phyloP scores from a whole-genome alignment of 1,140 invertebrate genomes.

The Diachasmimorpha longicaudata region DNA sequence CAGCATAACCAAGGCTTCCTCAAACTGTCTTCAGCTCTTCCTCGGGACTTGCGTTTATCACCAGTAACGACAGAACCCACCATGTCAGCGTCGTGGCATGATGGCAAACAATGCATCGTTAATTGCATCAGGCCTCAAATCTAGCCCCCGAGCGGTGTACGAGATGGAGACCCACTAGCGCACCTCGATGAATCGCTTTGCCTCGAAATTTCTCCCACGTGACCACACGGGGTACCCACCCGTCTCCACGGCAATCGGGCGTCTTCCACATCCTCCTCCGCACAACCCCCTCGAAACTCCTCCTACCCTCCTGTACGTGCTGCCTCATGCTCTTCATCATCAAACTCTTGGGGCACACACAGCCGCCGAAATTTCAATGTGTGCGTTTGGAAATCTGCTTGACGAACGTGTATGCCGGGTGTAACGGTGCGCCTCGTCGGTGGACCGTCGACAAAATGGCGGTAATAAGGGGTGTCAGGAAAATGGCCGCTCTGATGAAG shows the following conservation, averaged over 20 bases:
- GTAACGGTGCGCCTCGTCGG: neutral
- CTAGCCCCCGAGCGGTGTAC: neutral
- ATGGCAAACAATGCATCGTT: slow-evolving; percentile 35
- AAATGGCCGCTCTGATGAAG: slow-evolving; percentile 57
- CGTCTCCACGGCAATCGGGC: neutral
- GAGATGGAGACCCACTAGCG: neutral
- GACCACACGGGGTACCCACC: neutral
- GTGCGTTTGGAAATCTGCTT: neutral
- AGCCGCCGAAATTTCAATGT: neutral
- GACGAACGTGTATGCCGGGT: neutral
- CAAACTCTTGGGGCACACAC: neutral
- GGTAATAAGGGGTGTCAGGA: slow-evolving; percentile 58
- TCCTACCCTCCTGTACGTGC: neutral
- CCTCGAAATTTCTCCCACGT: neutral
- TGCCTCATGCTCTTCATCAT: neutral
- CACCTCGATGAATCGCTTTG: slow-evolving; percentile 1
- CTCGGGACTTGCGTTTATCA: neutral
- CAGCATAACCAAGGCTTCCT: neutral
- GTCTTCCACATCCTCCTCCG: neutral
- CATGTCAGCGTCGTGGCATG: slow-evolving; percentile 25
- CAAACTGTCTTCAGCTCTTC: neutral
- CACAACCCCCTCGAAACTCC: neutral
- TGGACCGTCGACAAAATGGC: slow-evolving; percentile 46
- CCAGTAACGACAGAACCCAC: neutral
- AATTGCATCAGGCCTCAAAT: slow-evolving; percentile 24